Percentiles rank a stretch among this genome's conserved stretches.
Conservation (phyloP, 2,797 vertebrate species). For the Enteromius trimaculatus region DNA sequence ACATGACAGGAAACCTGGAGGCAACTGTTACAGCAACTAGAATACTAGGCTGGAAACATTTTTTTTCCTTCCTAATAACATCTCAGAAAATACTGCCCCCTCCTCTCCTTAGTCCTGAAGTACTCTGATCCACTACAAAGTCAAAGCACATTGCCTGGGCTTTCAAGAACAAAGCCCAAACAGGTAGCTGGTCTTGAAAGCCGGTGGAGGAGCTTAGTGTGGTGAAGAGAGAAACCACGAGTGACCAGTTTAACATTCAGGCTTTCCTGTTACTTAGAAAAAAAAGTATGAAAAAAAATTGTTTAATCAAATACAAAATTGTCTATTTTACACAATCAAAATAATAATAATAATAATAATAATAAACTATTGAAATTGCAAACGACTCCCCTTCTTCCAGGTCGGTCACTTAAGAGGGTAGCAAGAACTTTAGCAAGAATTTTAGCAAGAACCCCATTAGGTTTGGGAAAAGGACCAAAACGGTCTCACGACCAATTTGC, state of each 20-base stretch:
- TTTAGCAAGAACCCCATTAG: neutral
- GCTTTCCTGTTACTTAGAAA: neutral
- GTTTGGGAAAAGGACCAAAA: neutral
- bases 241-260: constrained; percentile 2
- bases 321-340: constrained; percentile 3
- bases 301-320: neutral
- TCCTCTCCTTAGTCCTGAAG: constrained; percentile 38
- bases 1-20: constrained; percentile 3
- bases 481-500: too few species aligned
- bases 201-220: constrained; percentile 36
- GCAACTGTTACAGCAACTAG: constrained; percentile 27
- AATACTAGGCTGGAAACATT: constrained; percentile 29
- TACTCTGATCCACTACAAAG: constrained; percentile 60
- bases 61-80: constrained; percentile 36
- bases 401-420: neutral
- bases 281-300: neutral
- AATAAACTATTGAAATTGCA: neutral
- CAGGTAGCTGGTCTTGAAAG: constrained; percentile 48
- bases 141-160: constrained; percentile 41
- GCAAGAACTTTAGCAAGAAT: too few species aligned
- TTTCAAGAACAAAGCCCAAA: constrained; percentile 62
- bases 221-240: constrained; percentile 9
- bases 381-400: neutral
- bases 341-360: too few species aligned
- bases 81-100: constrained; percentile 34